Evolutionary conservation across 2,888 invertebrate species (phyloP), one percentile per base, ranked within the genome.

Genomic region (Anoplius nigerrimus): DNA sequence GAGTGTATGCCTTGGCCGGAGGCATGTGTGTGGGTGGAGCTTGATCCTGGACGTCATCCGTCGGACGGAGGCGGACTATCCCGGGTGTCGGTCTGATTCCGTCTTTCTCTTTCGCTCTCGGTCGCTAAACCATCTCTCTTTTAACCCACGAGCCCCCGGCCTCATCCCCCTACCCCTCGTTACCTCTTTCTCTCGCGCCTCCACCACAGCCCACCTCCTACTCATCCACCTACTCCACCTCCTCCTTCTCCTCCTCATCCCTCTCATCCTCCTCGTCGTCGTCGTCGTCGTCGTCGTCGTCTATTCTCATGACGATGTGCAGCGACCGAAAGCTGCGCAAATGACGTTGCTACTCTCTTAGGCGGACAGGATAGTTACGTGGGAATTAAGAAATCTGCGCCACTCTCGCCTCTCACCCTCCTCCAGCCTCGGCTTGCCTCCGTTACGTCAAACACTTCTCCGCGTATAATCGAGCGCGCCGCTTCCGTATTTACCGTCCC

Each of bases 1-100:
- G n/a, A 60, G 51, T 34, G 34, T 34, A 34, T 34, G 16, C 18
- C 55, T 56, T 66, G 24, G 66, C 54, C 56, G 71, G 63, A 64
- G 70, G 71, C 72, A 59, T 79, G 71, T 76, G 81, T 72, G 75
- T 75, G 76, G 78, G 78, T 80, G 80, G 74, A 75, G 76, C 73
- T 75, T 74, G 63, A 74, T 80, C 72, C 76, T 73, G 71, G 63
- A 77, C 77, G 79, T 77, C 80, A 80, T 75, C 80, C 79, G 78
- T 77, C 79, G 77, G 80, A 67, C 67, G 72, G 66, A 64, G 71
- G 63, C 76, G 72, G 62, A 67, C 66, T 53, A 69, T 71, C 65
- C 53, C 53, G 63, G 61, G 61, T 69, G 62, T 20, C 24, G 20
- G 27, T 21, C 22, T n/a, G 55, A n/a, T 34, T 34, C 55, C n/a